Evolutionary conservation across 37 sponge, comb jelly and placozoan genomes (phyloP), one percentile per base, ranked within the genome.

Genomic region (Ianthella basta): DNA sequence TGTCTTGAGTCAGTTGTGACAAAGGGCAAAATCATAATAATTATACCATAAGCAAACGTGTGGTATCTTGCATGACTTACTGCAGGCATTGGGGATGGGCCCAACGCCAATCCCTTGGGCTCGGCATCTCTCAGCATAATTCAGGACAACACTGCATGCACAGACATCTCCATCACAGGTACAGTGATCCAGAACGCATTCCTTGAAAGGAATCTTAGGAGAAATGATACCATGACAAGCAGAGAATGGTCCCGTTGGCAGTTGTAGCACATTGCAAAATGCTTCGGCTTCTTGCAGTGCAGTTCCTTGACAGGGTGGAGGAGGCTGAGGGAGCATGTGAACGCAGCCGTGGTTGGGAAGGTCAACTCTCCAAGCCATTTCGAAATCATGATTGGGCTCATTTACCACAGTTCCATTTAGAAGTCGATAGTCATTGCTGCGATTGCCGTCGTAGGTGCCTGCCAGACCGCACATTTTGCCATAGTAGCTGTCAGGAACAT

Each of bases 391-490:
- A n/a, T n/a, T n/a, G 20, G 20, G 10, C 73, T 37, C 16, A 33
- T 72, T 40, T 20, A 6, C 19, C 8, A 37, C 37, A 19, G 12
- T 72, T 12, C 73, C 39, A 33, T 72, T 37, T 40, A 30, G 37
- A 21, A 72, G 73, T 38, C 30, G 32, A 19, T 37, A 72, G 40
- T 72, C 73, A 72, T 72, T 72, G 23, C 39, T 34, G 14, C 32
- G 35, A 40, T 72, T 40, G 36, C 73, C 73, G 19, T 72, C 40
- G 30, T 40, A 72, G 40, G 32, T 40, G 13, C 73, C 73, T 40
- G 36, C 13, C 40, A 72, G 39, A 37, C 73, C 73, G 36, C 73
- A 72, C 73, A 72, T 37, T 37, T 72, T 72, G 13, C 73, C 73
- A 19, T 40, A 37, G 73, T 72, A 72, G 39, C 32, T 30, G 32